Evolutionary conservation across 2,113 vertebrate species (phyloP), one percentile per base, ranked within the genome.

Genomic region (Vulpes lagopus): DNA sequence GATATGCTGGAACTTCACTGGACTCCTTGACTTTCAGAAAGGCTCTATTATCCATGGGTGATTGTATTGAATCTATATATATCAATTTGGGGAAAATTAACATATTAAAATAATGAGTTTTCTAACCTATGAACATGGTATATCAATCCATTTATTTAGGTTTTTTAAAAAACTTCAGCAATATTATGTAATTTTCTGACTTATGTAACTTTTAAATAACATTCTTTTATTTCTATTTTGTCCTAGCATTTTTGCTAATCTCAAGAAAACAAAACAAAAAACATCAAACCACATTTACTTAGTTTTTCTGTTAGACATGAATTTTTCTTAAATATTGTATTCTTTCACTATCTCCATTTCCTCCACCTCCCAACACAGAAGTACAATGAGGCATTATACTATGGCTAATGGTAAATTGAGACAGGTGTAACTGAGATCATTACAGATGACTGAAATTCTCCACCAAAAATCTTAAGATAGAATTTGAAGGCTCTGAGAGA

Each of bases 241-340:
- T 78, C 32, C 91, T 85, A 69, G 38, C 43, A 83, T 91, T 95
- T 89, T 35, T 69, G 78, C 64, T 80, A 71, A 60, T 27, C 51
- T 95, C 30, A 65, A 73, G 38, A 73, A 76, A 73, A 55, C 30
- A 55, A 32, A 55, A 49, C n/a, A 35, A 59, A 43, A 73, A 43
- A 76, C 27, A 91, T 12, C 38, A 82, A 67, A 69, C 23, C 30
- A 81, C 53, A 87, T 73, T 60, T 78, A 88, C 55, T 81, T 81
- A 9, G 8, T 30, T 95, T 84, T 90, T 91, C 51, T 91, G 30
- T 91, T 91, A 78, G 69, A 83, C 32, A 67, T 23, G 38, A 67
- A 73, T 93, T 79, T 86, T 89, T 92, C 78, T 93, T 84, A 80
- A 93, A 38, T 95, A 84, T 22, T 81, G 16, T 81, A 19, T 85